A percentile compares a stretch with the other conserved stretches of the same genome.
These are phyloP conservation scores for Synergus laeviventris DNA, from an alignment of 2,888 invertebrate species.

Conservation along the genomic window DNA sequence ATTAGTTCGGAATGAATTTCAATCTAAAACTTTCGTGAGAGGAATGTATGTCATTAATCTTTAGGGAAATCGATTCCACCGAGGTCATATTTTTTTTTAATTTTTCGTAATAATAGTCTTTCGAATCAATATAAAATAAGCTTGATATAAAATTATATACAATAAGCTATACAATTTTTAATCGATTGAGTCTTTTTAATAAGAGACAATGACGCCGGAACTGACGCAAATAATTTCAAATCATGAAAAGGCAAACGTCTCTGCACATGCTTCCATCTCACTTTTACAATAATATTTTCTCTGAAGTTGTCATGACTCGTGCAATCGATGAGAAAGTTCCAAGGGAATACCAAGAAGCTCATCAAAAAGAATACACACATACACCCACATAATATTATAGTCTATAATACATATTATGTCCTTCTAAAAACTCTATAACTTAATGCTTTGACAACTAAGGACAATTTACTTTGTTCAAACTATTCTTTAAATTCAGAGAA, in stretches of 20 bases:
- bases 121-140: no score
- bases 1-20: no score
- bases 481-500: no score
- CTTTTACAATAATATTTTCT: slow-evolving; percentile 25
- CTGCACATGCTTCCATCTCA: slow-evolving; percentile 22
- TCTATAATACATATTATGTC: no score
- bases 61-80: no score
- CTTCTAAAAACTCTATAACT: background rate
- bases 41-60: no score
- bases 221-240: slow-evolving; percentile 23
- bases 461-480: no score
- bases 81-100: no score
- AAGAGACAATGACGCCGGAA: slow-evolving; percentile 19
- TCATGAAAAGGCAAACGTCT: slow-evolving; percentile 1
- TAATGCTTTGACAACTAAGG: no score
- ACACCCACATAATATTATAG: slow-evolving; percentile 5
- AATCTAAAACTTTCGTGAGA: no score
- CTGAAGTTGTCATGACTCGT: slow-evolving; percentile 31
- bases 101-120: no score
- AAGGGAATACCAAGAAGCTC: slow-evolving; percentile 25
- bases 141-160: no score
- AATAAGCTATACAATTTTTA: slow-evolving; percentile 3
- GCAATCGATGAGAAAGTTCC: slow-evolving; percentile 29
- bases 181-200: slow-evolving; percentile 5
- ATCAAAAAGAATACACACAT: slow-evolving; percentile 14